Evolutionary conservation across 2,888 invertebrate genomes (phyloP).

Genomic region (Dryobotodes eremita): DNA sequence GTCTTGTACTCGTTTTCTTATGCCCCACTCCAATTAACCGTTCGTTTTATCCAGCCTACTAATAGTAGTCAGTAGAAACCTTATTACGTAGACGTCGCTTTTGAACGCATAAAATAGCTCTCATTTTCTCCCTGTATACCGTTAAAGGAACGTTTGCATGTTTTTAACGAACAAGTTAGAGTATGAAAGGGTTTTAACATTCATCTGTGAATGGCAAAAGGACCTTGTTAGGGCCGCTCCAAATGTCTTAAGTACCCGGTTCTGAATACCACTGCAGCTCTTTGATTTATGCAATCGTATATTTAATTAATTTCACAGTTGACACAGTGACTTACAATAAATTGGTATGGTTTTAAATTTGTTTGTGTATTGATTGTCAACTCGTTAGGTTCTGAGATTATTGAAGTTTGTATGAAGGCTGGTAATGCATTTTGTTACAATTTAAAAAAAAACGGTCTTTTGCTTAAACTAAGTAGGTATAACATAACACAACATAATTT

Average conservation of each 20-base stretch:
- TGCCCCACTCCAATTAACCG: constrained; percentile 70
- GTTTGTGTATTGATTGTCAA: constrained; percentile 1
- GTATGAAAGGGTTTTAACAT: constrained; percentile 80
- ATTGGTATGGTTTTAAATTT: constrained; percentile 29
- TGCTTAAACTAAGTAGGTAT: background rate
- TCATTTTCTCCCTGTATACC: constrained; percentile 72
- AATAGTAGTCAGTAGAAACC: constrained; percentile 73
- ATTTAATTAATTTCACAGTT: constrained; percentile 76
- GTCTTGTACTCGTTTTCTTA: constrained; percentile 52
- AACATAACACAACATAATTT: too few relatives aligned
- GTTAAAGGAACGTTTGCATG: constrained; percentile 79
- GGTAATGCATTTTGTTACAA: too few relatives aligned
- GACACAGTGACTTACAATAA: constrained; percentile 69
- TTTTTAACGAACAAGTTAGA: constrained; percentile 85
- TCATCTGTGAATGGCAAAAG: constrained; percentile 82
- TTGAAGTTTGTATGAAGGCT: constrained; percentile 1
- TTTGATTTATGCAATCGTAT: constrained; percentile 73
- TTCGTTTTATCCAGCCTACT: constrained; percentile 63
- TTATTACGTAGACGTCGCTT: constrained; percentile 77
- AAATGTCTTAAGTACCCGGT: constrained; percentile 84
- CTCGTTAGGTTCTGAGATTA: background rate
- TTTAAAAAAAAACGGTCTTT: background rate
- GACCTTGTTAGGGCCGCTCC: constrained; percentile 85
- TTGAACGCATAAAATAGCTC: constrained; percentile 81
- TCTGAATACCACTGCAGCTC: constrained; percentile 71